phyloP scores from a whole-genome alignment of 2,113 vertebrate species.

The Elephas maximus region DNA sequence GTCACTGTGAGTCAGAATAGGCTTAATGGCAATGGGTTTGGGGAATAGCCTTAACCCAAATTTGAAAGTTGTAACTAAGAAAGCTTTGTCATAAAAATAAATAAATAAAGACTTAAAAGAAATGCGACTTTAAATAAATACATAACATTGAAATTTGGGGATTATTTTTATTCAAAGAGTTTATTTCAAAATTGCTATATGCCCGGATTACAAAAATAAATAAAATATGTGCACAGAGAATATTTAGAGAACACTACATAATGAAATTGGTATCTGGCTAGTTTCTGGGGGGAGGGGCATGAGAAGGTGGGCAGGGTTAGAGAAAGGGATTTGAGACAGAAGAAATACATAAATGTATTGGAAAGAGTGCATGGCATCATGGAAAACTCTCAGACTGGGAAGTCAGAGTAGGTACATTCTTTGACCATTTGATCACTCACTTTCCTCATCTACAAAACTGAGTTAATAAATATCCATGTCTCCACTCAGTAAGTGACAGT shows the following conservation, averaged over 20 bases:
- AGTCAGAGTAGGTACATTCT: not conserved
- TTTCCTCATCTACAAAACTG: not conserved
- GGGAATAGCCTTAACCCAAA: not conserved
- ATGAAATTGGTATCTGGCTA: not conserved
- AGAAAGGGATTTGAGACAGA: not conserved
- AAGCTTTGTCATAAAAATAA: constrained; percentile 29
- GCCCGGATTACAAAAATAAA: not conserved
- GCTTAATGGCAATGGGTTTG: not conserved
- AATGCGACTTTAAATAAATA: not conserved
- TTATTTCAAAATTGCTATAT: not conserved
- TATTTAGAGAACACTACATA: not conserved
- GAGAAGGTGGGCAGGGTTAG: not conserved
- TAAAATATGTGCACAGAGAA: not conserved
- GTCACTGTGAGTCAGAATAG: not conserved
- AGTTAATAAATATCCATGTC: not conserved
- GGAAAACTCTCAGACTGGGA: not conserved
- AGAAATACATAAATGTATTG: too few species aligned
- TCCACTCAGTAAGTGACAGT: not conserved
- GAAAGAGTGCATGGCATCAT: accelerated
- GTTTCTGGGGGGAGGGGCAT: not conserved
- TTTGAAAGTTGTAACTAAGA: constrained; percentile 35
- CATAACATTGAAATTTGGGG: not conserved
- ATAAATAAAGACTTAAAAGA: not conserved
- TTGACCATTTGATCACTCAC: not conserved
- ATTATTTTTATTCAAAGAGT: not conserved